Conservation (phyloP, 2,797 vertebrate species). For the Okamejei kenojei region DNA sequence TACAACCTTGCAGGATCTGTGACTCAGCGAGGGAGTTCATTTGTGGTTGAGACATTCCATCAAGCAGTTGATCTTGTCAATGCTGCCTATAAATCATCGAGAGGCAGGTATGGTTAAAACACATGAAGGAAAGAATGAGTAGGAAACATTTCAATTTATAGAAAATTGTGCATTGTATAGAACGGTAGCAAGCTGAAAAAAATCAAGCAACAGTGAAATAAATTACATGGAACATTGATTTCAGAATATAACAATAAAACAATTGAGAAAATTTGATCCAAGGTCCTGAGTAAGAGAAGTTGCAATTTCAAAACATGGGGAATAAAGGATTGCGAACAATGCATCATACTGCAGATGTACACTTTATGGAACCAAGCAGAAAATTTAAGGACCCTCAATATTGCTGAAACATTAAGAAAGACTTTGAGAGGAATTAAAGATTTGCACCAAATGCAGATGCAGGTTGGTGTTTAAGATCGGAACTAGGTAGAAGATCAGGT, state of each 20-base stretch:
- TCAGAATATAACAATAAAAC: background rate
- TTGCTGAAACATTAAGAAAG: background rate
- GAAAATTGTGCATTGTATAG: no score
- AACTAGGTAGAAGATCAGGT: no score
- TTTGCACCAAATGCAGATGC: background rate
- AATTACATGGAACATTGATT: background rate
- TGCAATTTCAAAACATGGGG: background rate
- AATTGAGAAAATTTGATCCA: background rate
- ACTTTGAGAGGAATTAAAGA: background rate
- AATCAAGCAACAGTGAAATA: background rate
- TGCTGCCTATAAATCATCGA: conserved; percentile 58
- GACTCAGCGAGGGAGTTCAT: conserved; percentile 51
- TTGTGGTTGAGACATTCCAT: conserved; percentile 58
- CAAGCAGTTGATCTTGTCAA: conserved; percentile 58
- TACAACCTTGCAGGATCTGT: conserved; percentile 44
- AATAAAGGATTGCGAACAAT: background rate
- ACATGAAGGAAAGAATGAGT: background rate
- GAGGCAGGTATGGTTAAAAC: conserved; percentile 54
- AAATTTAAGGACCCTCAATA: background rate
- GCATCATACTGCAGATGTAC: background rate
- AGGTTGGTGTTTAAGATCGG: background rate
- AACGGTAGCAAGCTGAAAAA: background rate
- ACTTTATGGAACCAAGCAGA: background rate
- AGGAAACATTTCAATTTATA: background rate
- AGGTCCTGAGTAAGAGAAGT: background rate